Evolutionary conservation across 2,797 vertebrate species (phyloP), one percentile per base, ranked within the genome.

Genomic region (Anguilla pacifica): DNA sequence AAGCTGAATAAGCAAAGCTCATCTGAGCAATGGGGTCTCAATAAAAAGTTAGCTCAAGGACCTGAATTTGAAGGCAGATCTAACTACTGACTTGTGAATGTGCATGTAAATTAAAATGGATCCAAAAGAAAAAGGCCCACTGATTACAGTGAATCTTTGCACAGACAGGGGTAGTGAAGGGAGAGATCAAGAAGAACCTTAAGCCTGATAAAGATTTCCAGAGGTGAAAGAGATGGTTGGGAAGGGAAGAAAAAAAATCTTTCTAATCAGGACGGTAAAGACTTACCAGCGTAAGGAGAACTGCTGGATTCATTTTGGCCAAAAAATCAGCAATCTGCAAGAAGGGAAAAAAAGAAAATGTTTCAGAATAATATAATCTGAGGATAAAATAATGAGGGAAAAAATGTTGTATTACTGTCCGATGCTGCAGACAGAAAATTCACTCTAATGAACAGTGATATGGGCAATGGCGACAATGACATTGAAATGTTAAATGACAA

Each of bases 251-350:
- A 86, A 51, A 39, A 53, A 39, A 59, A 19, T 64, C 17, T 25
- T n/a, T 1, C 25, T n/a, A 10, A 43, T 57, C 31, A 28, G 28
- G 9, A 49, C 6, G 49, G 39, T 17, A 57, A 35, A 2, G 4
- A 95, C 96, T 93, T 96, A 99, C 98, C 97, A 99, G 93, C 25
- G 98, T 99, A 5, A 99, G 97, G 28, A 99, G 97, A 57, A 96
- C 93, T 0, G 96, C 95, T 19, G 97, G 97, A 4, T 88, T 97
- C 95, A 93, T 93, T 0, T 88, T 96, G 87, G 93, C 90, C 92
- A 99, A 95, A 59, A 97, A 93, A 85, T 89, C 94, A 82, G 92
- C 92, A 31, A 98, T 96, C 98, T 99, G 94, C 77, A 95, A 92
- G 61, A 81, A 89, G 84, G 84, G 39, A 86, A 90, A 79, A 88